Conservation (phyloP, 2,888 invertebrate species). For the Zygaena filipendulae region DNA sequence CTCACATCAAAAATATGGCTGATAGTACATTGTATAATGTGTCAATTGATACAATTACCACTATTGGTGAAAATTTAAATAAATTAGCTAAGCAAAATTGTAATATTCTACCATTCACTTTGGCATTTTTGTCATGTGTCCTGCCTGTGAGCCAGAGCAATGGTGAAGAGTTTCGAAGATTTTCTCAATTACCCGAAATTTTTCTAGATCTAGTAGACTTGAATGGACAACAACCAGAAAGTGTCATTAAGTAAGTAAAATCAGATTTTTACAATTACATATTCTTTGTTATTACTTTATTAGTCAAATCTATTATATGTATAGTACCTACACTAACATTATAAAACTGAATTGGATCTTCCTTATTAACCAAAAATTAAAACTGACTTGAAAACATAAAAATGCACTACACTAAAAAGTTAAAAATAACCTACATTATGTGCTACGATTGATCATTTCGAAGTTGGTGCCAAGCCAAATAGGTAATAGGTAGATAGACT, state of each 20-base stretch:
- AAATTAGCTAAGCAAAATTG: conserved; percentile 65
- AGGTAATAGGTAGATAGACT: no score
- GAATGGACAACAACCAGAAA: conserved; percentile 59
- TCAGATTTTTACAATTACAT: conserved; percentile 2
- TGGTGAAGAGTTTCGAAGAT: conserved; percentile 48
- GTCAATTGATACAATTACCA: conserved; percentile 38
- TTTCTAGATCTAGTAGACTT: conserved; percentile 72
- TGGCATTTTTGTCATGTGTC: conserved; percentile 63
- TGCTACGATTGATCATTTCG: no score
- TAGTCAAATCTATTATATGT: neutral
- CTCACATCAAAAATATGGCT: conserved; percentile 54
- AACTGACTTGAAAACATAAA: no score
- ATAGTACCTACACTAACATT: no score
- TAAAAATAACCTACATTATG: no score
- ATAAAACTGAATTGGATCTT: no score
- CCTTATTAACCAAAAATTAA: no score
- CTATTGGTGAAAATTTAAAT: conserved; percentile 51
- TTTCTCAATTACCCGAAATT: conserved; percentile 64
- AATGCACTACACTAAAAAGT: no score
- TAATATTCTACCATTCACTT: conserved; percentile 66
- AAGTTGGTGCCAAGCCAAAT: no score
- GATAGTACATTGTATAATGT: conserved; percentile 59
- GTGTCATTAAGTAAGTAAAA: conserved; percentile 66
- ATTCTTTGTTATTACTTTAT: neutral
- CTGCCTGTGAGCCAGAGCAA: conserved; percentile 60